phyloP scores from a whole-genome alignment of 2,888 invertebrate species.

The Limulus polyphemus region DNA sequence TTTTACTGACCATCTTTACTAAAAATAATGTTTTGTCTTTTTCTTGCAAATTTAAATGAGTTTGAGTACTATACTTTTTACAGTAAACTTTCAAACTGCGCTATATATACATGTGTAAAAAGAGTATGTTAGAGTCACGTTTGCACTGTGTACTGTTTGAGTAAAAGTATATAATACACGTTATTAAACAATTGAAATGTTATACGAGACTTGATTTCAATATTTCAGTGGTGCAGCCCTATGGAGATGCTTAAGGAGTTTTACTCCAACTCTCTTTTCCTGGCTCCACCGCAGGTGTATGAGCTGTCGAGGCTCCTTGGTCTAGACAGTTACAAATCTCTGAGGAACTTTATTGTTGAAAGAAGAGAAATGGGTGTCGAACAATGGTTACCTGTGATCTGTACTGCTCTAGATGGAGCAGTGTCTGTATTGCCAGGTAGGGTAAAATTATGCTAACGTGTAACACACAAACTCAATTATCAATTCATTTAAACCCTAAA shows the following conservation, averaged over 20 bases:
- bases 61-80: too few relatives aligned
- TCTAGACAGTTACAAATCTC: slow-evolving; percentile 45
- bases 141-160: too few relatives aligned
- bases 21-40: too few relatives aligned
- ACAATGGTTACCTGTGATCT: slow-evolving; percentile 44
- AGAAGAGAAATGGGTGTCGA: slow-evolving; percentile 46
- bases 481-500: too few relatives aligned
- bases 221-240: slow-evolving; percentile 54
- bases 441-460: background rate
- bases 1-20: too few relatives aligned
- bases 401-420: slow-evolving; percentile 47
- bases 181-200: too few relatives aligned
- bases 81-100: too few relatives aligned
- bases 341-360: slow-evolving; percentile 47
- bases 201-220: slow-evolving; percentile 35
- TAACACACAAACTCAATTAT: too few relatives aligned
- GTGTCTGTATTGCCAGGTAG: slow-evolving; percentile 50
- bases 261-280: slow-evolving; percentile 37
- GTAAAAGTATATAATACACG: too few relatives aligned
- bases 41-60: too few relatives aligned
- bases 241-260: slow-evolving; percentile 41
- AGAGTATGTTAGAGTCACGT: too few relatives aligned
- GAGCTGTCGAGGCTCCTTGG: slow-evolving; percentile 53
- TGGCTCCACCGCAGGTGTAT: slow-evolving; percentile 65
- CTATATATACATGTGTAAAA: too few relatives aligned